Conservation (phyloP, 2,888 invertebrate species). For the Octonoba sinensis region DNA sequence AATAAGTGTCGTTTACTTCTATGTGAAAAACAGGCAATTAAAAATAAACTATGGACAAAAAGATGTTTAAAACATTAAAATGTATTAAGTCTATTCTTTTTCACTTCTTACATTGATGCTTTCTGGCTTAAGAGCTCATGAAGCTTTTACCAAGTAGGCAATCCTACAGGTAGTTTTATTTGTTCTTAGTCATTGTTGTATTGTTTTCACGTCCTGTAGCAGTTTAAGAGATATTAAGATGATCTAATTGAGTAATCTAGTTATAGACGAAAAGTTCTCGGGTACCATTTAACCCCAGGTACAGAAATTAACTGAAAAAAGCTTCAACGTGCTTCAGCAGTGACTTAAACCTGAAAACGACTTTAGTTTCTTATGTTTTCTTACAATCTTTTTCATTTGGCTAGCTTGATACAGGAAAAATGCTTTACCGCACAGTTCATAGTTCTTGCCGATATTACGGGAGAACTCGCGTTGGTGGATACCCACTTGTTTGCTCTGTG, state of each 20-base stretch:
- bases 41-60: conserved; percentile 52
- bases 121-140: conserved; percentile 1
- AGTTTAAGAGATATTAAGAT: conserved; percentile 9
- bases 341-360: neutral
- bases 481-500: neutral
- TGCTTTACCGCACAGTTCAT: conserved; percentile 8
- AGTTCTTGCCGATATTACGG: conserved; percentile 1
- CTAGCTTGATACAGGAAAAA: conserved; percentile 15
- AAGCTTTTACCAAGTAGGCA: neutral
- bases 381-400: neutral
- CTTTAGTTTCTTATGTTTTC: conserved; percentile 5
- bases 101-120: neutral
- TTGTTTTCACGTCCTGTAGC: neutral
- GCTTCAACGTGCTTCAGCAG: conserved; percentile 4
- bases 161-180: neutral
- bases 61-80: conserved; percentile 44
- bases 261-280: conserved; percentile 16
- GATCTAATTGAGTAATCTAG: conserved; percentile 23
- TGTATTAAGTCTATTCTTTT: conserved; percentile 19
- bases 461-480: neutral
- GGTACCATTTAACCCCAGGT: neutral
- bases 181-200: neutral
- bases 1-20: conserved; percentile 37
- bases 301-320: neutral
- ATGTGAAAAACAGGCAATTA: conserved; percentile 47